These are phyloP conservation scores for Calephelis virginiensis DNA, from an alignment of 1,140 invertebrate genomes.

Conservation along the genomic window DNA sequence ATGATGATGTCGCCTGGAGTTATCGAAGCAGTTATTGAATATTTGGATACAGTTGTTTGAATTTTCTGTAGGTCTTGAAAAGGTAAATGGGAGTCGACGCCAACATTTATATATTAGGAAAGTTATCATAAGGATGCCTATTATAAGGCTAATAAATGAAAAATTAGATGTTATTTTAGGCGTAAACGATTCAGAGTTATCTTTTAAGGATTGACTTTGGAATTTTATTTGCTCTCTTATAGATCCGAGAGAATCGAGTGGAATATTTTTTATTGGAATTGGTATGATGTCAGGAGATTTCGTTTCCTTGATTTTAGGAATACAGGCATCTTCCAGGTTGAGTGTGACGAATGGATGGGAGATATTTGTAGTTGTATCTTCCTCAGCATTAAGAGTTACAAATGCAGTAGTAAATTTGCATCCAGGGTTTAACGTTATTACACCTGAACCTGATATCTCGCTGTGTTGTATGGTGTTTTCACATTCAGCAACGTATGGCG, in stretches of 20 bases:
- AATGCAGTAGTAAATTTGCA: constrained; percentile 33
- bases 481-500: constrained; percentile 31
- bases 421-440: constrained; percentile 25
- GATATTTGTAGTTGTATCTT: constrained; percentile 11
- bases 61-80: too few relatives aligned
- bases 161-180: constrained; percentile 1
- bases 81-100: too few relatives aligned
- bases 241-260: background rate
- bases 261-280: background rate
- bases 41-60: too few relatives aligned
- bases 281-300: background rate
- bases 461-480: constrained; percentile 26
- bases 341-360: constrained; percentile 12
- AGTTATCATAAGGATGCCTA: background rate
- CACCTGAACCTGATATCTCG: constrained; percentile 29
- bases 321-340: constrained; percentile 5
- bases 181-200: background rate
- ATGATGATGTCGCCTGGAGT: background rate
- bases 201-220: constrained; percentile 2
- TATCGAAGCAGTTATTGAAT: too few relatives aligned
- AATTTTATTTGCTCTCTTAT: background rate
- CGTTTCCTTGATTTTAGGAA: background rate
- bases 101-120: constrained; percentile 2
- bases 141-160: background rate
- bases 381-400: constrained; percentile 25